phyloP scores from a whole-genome alignment of 2,797 vertebrate genomes.

The Etheostoma perlongum region DNA sequence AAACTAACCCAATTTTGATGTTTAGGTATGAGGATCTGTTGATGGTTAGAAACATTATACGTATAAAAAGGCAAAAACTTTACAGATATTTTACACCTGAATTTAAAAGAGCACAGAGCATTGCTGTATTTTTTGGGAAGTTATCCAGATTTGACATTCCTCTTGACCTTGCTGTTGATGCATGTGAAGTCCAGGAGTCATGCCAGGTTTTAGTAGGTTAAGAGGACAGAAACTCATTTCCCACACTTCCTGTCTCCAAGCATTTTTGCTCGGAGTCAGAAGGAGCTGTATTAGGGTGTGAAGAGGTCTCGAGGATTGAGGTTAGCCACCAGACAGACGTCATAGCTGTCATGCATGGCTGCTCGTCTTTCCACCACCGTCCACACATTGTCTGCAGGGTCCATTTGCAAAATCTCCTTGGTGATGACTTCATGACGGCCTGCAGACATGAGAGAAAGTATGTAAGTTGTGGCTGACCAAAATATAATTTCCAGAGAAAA shows the following conservation, averaged over 20 bases:
- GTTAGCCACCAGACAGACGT: conserved; percentile 91
- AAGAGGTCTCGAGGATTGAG: conserved; percentile 92
- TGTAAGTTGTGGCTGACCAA: conserved; percentile 21
- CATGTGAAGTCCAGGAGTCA: neutral
- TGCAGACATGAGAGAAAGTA: conserved; percentile 77
- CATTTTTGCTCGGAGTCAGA: conserved; percentile 35
- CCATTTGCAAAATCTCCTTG: conserved; percentile 91
- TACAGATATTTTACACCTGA: neutral
- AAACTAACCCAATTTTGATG: neutral
- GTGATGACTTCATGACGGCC: conserved; percentile 92
- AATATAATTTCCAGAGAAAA: conserved; percentile 42
- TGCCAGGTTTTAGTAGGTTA: neutral
- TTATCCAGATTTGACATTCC: too few species aligned
- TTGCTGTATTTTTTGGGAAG: too few species aligned
- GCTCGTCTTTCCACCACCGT: conserved; percentile 86
- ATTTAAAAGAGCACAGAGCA: neutral
- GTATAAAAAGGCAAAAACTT: neutral
- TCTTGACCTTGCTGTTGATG: neutral
- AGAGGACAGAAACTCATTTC: neutral
- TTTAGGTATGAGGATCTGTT: neutral
- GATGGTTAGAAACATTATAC: neutral
- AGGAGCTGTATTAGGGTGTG: conserved; percentile 75
- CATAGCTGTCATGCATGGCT: conserved; percentile 92
- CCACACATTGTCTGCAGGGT: conserved; percentile 91
- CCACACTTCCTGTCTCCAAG: neutral